Base-by-base conservation (phyloP, 2,888 invertebrate genomes). In the Heliconius sara region DNA sequence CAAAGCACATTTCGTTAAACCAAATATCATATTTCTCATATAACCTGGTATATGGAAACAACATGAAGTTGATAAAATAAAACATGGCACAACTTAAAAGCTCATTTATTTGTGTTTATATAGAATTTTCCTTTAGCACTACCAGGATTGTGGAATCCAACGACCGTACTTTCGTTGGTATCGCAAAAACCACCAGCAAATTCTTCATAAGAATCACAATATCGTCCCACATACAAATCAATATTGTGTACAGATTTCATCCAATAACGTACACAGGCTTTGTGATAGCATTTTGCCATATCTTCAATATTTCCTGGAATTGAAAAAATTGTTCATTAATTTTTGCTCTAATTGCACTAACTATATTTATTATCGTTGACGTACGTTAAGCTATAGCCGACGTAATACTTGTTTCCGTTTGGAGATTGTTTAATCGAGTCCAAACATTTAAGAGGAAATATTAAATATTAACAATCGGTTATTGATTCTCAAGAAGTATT, bases 211-310 rank as follows among this genome's bases (percentile, higher is more conserved):
- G 79, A 79, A 43, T 57, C 3, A 47, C 85, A 85, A 16, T 77
- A 70, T 60, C 80, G 71, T 19, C 82, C 84, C 25, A 76, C 13
- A 60, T 83, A 85, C 13, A 80, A 52, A 47, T 77, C 43, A 4
- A 82, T 73, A 12, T 74, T 63, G 6, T 79, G 79, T 6, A 84
- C 82, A 12, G 84, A 79, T 22, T 30, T 71, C 66, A 82, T 80
- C 83, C 83, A 84, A 79, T 81, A 84, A 13, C 43, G 68, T 3
- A 84, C 81, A 43, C 85, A 85, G n/a, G 81, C 73, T 74, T 83
- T 85, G 75, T 85, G 85, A 34, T 82, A 83, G 60, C 85, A 85
- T 71, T 83, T 83, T 2, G 83, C 83, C 13, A 79, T 79, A 16
- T 83, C 81, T 66, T 80, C 82, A 7, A 81, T 70, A n/a, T 70